phyloP scores from a whole-genome alignment of 2,113 vertebrate species.

The Amazona guildingii region DNA sequence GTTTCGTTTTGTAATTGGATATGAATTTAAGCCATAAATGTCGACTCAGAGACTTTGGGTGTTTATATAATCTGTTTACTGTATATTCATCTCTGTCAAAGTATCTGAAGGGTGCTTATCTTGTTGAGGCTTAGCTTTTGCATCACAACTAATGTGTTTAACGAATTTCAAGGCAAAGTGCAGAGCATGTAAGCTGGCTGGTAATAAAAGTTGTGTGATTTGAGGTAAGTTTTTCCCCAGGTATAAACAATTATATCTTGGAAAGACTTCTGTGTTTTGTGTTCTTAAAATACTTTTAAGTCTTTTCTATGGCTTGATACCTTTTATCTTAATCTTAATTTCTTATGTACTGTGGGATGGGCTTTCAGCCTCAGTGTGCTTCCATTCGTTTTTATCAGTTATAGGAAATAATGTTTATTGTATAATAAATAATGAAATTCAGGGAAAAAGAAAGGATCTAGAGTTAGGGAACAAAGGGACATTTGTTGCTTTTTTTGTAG shows the following conservation, averaged over 20 bases:
- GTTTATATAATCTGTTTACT: not conserved
- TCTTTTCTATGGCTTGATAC: not conserved
- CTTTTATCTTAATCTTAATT: not conserved
- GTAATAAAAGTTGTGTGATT: not conserved
- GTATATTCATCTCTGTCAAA: not conserved
- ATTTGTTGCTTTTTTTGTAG: not conserved
- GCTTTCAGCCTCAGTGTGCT: not conserved
- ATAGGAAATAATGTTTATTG: not conserved
- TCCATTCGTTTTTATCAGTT: not conserved
- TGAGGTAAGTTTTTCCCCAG: not conserved
- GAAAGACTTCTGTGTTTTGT: not conserved
- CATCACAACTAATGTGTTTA: not conserved
- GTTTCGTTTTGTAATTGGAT: not conserved
- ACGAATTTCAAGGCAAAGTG: not conserved
- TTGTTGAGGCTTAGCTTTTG: not conserved
- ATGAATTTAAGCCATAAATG: not conserved
- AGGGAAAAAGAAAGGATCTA: not conserved
- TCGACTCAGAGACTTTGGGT: not conserved
- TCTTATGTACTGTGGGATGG: not conserved
- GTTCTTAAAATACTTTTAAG: not conserved
- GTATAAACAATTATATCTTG: not conserved
- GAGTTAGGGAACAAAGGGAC: not conserved
- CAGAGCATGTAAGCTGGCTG: rapidly evolving
- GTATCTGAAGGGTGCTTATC: not conserved
- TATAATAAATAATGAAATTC: conserved; percentile 9